Evolutionary conservation across 2,888 invertebrate genomes (phyloP), one percentile per base, ranked within the genome.

Genomic region (Heliconius aoede): DNA sequence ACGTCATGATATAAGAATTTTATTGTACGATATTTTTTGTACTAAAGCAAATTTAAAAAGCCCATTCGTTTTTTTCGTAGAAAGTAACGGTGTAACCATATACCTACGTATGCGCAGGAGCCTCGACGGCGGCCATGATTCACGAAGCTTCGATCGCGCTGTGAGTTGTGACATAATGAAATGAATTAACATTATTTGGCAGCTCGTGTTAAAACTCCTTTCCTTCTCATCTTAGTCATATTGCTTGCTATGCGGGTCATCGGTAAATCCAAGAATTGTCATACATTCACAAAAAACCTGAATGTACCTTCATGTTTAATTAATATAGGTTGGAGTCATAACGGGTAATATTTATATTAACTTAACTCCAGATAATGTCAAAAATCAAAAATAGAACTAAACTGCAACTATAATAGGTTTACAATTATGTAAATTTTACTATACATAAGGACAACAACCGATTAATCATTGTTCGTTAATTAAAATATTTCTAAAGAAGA

Each of bases 161-260:
- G 92, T 94, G 93, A 94, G 84, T 84, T 83, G 92, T 94, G 94
- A 94, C 94, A 94, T 94, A 94, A 94, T 93, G 91, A 91, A 88
- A 89, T 83, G 85, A 92, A 93, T 94, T 91, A 91, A 89, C 92
- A 92, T 93, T 91, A 89, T 77, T 88, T 89, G 88, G 82, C 85
- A 85, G 85, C 86, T 88, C 88, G 84, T 85, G 86, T 83, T 84
- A 82, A 87, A 87, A 87, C 55, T 86, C 88, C 79, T 79, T 87
- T 87, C 87, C 87, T 85, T 89, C 90, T 88, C 86, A 88, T 88
- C 88, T 89, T 90, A 90, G 88, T 90, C 88, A 88, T 81, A 73
- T 81, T 85, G 82, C 81, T 83, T 85, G 82, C 81, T 76, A 81
- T 81, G 77, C 83, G 81, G 84, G 81, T 86, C 86, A 85, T 84